These are phyloP conservation scores for Eilema griseolum DNA, from an alignment of 2,888 invertebrate genomes.

Conservation along the genomic window DNA sequence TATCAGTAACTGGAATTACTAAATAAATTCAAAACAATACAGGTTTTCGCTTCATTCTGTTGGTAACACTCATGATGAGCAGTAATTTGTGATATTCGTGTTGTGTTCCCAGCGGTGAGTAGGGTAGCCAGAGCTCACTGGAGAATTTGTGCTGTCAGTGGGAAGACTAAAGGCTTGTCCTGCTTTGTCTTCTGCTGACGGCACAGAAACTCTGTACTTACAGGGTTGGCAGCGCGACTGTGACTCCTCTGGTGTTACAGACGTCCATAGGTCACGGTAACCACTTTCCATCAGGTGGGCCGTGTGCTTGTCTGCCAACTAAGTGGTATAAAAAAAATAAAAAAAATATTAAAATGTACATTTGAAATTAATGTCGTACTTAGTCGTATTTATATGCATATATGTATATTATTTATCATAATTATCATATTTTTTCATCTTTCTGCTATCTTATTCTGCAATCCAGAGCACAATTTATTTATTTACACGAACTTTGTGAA, in stretches of 20 bases:
- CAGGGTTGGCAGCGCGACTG: too few species aligned
- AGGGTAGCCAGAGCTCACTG: too few species aligned
- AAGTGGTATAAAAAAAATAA: too few species aligned
- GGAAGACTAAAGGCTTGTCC: too few species aligned
- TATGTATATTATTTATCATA: background rate
- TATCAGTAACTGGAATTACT: background rate
- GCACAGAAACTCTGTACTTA: too few species aligned
- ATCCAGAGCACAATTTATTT: background rate
- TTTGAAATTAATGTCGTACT: background rate
- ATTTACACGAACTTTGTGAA: background rate
- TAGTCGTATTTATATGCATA: background rate
- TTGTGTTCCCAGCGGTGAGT: too few species aligned
- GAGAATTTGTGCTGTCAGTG: too few species aligned
- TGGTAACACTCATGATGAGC: background rate
- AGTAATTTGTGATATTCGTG: background rate
- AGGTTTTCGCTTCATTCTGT: background rate
- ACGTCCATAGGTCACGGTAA: too few species aligned
- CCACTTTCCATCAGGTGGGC: too few species aligned
- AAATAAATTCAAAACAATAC: background rate
- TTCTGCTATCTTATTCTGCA: background rate
- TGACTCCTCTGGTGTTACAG: too few species aligned
- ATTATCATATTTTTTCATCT: conserved; percentile 1
- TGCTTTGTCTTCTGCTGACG: too few species aligned
- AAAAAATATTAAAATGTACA: background rate
- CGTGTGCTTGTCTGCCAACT: too few species aligned